A percentile compares a stretch with the other conserved stretches of the same genome.
Conservation (phyloP, 2,888 invertebrate genomes). For the Tromatobia lineatoria region DNA sequence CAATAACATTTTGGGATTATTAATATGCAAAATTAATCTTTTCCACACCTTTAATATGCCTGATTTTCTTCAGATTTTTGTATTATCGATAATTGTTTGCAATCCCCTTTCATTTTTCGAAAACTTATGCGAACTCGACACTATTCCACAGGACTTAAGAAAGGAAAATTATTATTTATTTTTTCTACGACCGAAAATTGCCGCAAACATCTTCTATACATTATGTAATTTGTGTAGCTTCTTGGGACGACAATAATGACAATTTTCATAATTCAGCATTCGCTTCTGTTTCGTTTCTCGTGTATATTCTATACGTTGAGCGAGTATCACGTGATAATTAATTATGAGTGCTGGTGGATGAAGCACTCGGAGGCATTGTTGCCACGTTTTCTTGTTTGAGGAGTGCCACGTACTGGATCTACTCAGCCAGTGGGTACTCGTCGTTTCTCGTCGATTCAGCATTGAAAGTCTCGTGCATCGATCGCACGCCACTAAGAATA, state of each 20-base stretch:
- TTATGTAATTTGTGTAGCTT: conserved; percentile 25
- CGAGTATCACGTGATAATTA: conserved; percentile 55
- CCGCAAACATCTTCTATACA: too few species aligned
- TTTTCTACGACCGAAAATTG: too few species aligned
- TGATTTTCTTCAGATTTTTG: too few species aligned
- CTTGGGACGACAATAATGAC: conserved; percentile 4
- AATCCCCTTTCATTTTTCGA: too few species aligned
- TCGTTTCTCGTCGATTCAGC: conserved; percentile 52
- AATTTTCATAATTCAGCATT: conserved; percentile 34
- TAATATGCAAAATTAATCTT: too few species aligned
- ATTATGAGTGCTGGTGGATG: conserved; percentile 51
- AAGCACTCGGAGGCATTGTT: conserved; percentile 53
- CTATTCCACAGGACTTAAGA: too few species aligned
- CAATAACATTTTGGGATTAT: too few species aligned
- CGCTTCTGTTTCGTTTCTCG: neutral
- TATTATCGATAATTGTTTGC: too few species aligned
- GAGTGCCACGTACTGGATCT: conserved; percentile 44
- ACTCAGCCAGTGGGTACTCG: neutral
- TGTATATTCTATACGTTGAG: neutral
- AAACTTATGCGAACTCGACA: too few species aligned
- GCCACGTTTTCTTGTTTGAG: conserved; percentile 51
- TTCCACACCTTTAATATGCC: too few species aligned
- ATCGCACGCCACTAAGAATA: conserved; percentile 38
- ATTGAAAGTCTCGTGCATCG: conserved; percentile 59
- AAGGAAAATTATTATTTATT: too few species aligned